Percentiles rank a stretch among this genome's conserved stretches.
Evolutionary conservation across 2,888 invertebrate genomes (phyloP).

Genomic region (Hirtodrosophila alboralis): DNA sequence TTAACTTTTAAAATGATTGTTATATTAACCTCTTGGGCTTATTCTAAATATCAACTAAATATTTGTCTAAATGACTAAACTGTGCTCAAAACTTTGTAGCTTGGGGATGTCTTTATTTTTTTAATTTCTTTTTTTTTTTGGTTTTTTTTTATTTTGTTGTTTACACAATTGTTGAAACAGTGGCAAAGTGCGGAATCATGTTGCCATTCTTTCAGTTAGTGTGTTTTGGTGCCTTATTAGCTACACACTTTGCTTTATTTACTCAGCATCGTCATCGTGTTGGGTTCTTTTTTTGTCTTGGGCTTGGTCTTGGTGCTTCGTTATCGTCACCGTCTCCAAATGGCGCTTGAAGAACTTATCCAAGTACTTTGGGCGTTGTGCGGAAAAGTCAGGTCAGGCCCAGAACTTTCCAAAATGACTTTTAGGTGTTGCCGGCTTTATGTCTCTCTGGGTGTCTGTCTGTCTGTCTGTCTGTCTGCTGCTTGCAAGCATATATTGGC

Average conservation of each 20-base stretch:
- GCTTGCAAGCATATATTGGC: slow-evolving; percentile 29
- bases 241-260: slow-evolving; percentile 62
- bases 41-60: slow-evolving; percentile 1
- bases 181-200: slow-evolving; percentile 53
- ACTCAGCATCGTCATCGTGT: slow-evolving; percentile 46
- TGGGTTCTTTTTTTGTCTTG: too few species aligned
- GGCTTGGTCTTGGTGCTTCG: slow-evolving; percentile 6
- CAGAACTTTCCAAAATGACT: slow-evolving; percentile 69
- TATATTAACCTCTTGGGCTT: slow-evolving; percentile 13
- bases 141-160: slow-evolving; percentile 44
- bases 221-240: slow-evolving; percentile 61
- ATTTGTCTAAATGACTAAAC: slow-evolving; percentile 11
- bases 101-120: slow-evolving; percentile 10
- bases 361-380: slow-evolving; percentile 35
- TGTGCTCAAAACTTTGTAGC: slow-evolving; percentile 19
- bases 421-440: slow-evolving; percentile 31
- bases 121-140: too few species aligned
- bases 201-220: slow-evolving; percentile 20
- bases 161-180: slow-evolving; percentile 63
- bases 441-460: slow-evolving; percentile 23
- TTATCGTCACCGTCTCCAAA: slow-evolving; percentile 23
- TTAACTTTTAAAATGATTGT: too few species aligned
- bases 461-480: slow-evolving; percentile 3
- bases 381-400: slow-evolving; percentile 64
- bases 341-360: slow-evolving; percentile 38